These are phyloP conservation scores for Indicator indicator DNA, from an alignment of 2,113 vertebrate genomes.

Conservation along the genomic window DNA sequence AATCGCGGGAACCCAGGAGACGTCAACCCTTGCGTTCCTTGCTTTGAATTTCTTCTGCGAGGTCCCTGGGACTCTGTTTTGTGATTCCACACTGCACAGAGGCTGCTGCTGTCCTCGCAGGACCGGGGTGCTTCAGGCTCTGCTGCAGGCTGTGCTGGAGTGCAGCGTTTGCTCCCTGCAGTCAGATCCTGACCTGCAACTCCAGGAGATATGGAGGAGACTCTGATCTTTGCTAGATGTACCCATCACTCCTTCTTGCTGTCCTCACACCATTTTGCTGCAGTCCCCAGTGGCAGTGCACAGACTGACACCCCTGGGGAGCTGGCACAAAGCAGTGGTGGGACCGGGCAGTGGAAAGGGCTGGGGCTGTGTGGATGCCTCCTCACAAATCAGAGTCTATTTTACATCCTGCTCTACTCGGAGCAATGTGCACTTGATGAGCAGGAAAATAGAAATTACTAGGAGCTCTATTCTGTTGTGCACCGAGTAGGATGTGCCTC, in stretches of 20 bases:
- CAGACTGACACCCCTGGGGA: not conserved
- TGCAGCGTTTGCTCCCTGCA: not conserved
- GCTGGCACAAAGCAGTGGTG: not conserved
- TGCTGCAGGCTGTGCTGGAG: not conserved
- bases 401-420: not conserved
- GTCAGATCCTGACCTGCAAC: not conserved
- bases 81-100: not conserved
- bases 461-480: not conserved
- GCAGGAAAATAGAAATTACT: slow-evolving; percentile 6
- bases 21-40: not conserved
- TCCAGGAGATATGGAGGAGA: not conserved
- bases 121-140: not conserved
- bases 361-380: not conserved
- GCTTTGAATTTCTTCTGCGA: not conserved
- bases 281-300: not conserved
- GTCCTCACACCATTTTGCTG: not conserved
- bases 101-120: not conserved
- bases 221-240: not conserved
- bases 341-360: not conserved
- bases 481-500: not conserved
- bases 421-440: not conserved
- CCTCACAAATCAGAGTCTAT: not conserved
- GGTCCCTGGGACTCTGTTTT: not conserved
- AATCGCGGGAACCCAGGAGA: not conserved
- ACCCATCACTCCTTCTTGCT: not conserved